phyloP scores from a whole-genome alignment of 2,888 invertebrate species.

The Cataglyphis livida region DNA sequence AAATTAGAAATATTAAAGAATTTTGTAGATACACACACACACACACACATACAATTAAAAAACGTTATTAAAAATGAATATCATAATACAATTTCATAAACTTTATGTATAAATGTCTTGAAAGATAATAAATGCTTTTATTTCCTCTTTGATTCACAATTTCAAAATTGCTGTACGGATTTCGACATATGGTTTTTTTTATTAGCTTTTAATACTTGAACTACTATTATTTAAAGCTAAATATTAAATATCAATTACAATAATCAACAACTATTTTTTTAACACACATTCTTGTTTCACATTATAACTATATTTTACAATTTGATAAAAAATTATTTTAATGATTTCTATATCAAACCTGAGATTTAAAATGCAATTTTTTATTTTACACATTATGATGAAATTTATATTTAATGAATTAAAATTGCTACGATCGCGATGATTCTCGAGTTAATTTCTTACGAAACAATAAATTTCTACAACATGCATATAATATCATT shows the following conservation, averaged over 20 bases:
- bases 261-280: background rate
- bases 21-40: background rate
- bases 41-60: background rate
- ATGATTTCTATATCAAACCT: background rate
- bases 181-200: constrained; percentile 1
- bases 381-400: background rate
- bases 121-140: background rate
- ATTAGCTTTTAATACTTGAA: constrained; percentile 26
- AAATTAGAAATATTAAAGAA: background rate
- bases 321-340: background rate
- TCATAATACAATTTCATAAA: background rate
- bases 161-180: background rate
- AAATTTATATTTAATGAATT: constrained; percentile 16
- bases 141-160: background rate
- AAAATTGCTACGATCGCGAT: background rate
- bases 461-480: constrained; percentile 36
- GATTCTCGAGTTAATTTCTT: constrained; percentile 40
- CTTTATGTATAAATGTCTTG: background rate
- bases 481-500: constrained; percentile 40
- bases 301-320: background rate
- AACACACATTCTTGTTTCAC: background rate
- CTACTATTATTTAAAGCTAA: constrained; percentile 1
- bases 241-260: background rate
- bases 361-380: background rate
- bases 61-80: background rate